Evolutionary conservation across 2,797 vertebrate species (phyloP).

Genomic region (Zenarchopterus dispar): DNA sequence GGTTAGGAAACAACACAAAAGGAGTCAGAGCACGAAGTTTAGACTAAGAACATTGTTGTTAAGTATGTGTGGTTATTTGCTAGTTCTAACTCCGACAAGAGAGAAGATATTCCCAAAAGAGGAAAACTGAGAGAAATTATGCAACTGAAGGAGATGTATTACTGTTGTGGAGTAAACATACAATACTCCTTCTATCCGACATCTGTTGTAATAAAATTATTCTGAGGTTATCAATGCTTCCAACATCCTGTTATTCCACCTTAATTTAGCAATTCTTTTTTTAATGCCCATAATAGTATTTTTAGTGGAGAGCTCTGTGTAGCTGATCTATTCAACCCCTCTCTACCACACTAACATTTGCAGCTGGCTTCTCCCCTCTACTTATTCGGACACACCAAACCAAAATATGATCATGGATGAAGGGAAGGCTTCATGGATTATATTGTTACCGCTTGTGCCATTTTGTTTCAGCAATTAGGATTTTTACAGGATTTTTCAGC

Average conservation of each 20-base stretch:
- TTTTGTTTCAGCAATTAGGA: neutral
- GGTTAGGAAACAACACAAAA: slow-evolving; percentile 45
- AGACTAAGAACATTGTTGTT: slow-evolving; percentile 8
- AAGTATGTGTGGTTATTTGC: slow-evolving; percentile 22
- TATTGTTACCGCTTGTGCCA: neutral
- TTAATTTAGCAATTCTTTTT: too few relatives aligned
- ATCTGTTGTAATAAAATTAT: too few relatives aligned
- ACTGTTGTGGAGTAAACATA: too few relatives aligned
- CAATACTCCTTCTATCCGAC: too few relatives aligned
- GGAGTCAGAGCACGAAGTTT: slow-evolving; percentile 29
- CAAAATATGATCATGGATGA: neutral
- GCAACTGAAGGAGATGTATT: too few relatives aligned
- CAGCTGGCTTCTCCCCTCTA: neutral
- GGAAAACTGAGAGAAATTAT: slow-evolving; percentile 4
- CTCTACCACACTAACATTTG: neutral
- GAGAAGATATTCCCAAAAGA: slow-evolving; percentile 42
- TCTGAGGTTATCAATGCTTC: too few relatives aligned
- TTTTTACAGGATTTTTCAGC: neutral
- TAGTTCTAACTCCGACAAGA: slow-evolving; percentile 30
- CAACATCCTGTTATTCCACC: too few relatives aligned
- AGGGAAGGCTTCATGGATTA: neutral
- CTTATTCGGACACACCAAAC: too few relatives aligned
- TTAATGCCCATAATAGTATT: too few relatives aligned
- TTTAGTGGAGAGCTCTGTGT: too few relatives aligned
- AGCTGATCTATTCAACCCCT: too few relatives aligned